These are phyloP conservation scores for Danionella dracula DNA, from an alignment of 2,797 vertebrate species.

Conservation along the genomic window DNA sequence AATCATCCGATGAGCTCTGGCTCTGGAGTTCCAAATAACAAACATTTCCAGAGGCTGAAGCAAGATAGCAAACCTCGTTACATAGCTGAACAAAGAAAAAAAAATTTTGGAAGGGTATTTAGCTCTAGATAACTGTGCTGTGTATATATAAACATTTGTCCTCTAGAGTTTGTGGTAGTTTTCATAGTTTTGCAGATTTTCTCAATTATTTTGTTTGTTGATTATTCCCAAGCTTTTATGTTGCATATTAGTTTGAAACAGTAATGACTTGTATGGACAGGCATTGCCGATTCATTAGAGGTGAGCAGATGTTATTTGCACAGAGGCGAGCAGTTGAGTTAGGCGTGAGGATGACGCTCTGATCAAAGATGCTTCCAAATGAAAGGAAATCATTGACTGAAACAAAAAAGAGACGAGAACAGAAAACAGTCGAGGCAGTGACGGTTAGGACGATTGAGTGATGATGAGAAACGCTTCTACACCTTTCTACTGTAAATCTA, in stretches of 20 bases:
- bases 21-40: too few species aligned
- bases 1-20: too few species aligned
- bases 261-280: background rate
- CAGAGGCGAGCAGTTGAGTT: background rate
- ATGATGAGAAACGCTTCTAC: conserved; percentile 5
- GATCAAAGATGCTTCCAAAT: conserved; percentile 26
- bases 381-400: conserved; percentile 6
- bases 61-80: too few species aligned
- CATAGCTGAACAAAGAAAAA: too few species aligned
- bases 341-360: background rate
- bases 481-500: conserved; percentile 10
- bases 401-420: background rate
- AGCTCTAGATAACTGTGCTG: too few species aligned
- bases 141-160: too few species aligned
- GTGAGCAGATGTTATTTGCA: conserved; percentile 7
- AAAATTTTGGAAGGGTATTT: too few species aligned
- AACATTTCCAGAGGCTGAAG: too few species aligned
- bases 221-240: too few species aligned
- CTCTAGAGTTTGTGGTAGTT: too few species aligned
- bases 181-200: too few species aligned
- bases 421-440: conserved; percentile 25
- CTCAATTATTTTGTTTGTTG: too few species aligned
- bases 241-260: background rate
- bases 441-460: background rate
- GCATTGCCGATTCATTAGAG: background rate